These are phyloP conservation scores for Umimayanthus kanabou DNA, from an alignment of 92 coral and sea anemone species.

Conservation along the genomic window DNA sequence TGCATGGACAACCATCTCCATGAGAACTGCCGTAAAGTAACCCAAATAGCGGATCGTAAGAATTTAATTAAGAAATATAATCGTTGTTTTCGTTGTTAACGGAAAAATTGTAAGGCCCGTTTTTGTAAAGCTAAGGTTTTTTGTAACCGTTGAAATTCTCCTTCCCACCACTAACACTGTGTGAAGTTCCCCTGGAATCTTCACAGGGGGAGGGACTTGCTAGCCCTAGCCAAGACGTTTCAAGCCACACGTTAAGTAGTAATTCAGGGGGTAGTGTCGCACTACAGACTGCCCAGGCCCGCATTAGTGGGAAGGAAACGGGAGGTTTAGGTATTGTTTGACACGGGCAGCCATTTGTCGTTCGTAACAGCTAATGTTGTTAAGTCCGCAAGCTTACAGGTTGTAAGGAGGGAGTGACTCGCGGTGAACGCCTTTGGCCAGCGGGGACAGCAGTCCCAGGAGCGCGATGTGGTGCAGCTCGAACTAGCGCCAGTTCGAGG, in stretches of 20 bases:
- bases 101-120: not conserved
- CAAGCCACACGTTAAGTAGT: not conserved
- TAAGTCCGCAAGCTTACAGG: not conserved
- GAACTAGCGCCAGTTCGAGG: conserved; percentile 12
- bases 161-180: conserved; percentile 13
- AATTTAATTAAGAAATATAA: not conserved
- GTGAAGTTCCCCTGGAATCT: conserved; percentile 27
- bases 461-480: too few species aligned
- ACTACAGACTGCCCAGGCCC: conserved; percentile 39
- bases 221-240: not conserved
- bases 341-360: conserved; percentile 48
- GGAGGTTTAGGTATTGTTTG: conserved; percentile 33
- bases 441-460: too few species aligned
- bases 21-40: conserved; percentile 6
- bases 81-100: conserved; percentile 13
- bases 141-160: conserved; percentile 19
- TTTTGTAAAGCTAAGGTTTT: conserved; percentile 14
- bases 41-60: conserved; percentile 12
- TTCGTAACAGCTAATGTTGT: conserved; percentile 44
- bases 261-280: conserved; percentile 21
- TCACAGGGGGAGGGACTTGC: conserved; percentile 25
- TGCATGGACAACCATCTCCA: conserved; percentile 22
- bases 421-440: too few species aligned
- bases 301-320: conserved; percentile 1
- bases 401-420: not conserved